Conservation (phyloP, 2,888 invertebrate species). For the Macrophya annulata region DNA sequence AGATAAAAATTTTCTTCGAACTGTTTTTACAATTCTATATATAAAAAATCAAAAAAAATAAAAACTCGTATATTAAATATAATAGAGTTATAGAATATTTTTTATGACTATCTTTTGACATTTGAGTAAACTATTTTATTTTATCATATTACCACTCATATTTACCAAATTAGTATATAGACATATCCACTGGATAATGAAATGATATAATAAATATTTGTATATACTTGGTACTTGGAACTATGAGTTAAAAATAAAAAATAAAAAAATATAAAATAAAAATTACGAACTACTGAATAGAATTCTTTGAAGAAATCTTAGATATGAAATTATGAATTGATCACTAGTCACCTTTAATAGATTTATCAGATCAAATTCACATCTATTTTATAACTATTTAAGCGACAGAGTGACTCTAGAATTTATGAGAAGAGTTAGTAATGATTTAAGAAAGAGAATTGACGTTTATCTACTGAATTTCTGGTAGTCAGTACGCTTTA, state of each 20-base stretch:
- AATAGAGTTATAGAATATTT: not conserved
- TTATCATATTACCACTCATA: not conserved
- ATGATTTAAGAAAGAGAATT: not conserved
- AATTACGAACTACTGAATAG: not conserved
- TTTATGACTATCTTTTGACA: not conserved
- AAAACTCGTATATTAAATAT: not conserved
- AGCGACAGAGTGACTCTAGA: not conserved
- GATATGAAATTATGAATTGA: not conserved
- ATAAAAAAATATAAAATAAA: not conserved
- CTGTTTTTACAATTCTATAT: not conserved
- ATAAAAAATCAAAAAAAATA: too few relatives aligned
- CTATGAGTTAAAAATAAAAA: not conserved
- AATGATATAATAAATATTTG: not conserved
- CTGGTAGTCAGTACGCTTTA: constrained; percentile 24
- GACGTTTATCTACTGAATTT: constrained; percentile 27
- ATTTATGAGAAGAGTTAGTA: constrained; percentile 5
- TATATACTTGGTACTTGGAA: not conserved
- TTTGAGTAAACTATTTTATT: not conserved
- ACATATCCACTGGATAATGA: not conserved
- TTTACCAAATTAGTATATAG: not conserved
- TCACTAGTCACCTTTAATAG: not conserved
- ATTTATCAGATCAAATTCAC: constrained; percentile 12
- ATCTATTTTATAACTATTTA: not conserved
- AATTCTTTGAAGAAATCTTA: not conserved
- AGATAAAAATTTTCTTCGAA: not conserved